These are phyloP conservation scores for Altica lythri DNA, from an alignment of 2,888 invertebrate genomes.

Conservation along the genomic window DNA sequence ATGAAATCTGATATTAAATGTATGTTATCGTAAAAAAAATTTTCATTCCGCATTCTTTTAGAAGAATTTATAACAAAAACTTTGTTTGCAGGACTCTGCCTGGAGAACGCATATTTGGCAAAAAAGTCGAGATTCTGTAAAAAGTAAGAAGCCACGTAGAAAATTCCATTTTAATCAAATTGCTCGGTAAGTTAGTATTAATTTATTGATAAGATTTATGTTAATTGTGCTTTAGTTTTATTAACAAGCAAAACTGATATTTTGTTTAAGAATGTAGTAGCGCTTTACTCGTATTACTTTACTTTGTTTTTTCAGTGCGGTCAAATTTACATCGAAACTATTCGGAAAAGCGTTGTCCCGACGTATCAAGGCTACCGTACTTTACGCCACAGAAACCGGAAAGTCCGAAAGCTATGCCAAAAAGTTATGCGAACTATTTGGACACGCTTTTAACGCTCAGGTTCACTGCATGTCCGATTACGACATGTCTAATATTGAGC, in stretches of 20 bases:
- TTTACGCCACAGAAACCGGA: constrained; percentile 95
- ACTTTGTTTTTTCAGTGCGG: constrained; percentile 71
- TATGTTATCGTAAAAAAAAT: too few relatives aligned
- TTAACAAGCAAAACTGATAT: too few relatives aligned
- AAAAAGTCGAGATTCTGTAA: constrained; percentile 70
- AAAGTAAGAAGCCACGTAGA: constrained; percentile 76
- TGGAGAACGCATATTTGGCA: constrained; percentile 96
- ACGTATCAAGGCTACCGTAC: constrained; percentile 92
- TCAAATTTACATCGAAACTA: constrained; percentile 94
- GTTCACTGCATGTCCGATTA: constrained; percentile 94
- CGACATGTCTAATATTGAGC: constrained; percentile 91
- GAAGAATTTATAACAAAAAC: too few relatives aligned
- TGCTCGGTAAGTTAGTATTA: constrained; percentile 76
- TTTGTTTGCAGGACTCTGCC: constrained; percentile 73
- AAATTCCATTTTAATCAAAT: constrained; percentile 97
- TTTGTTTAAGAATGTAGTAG: too few relatives aligned
- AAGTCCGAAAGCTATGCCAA: constrained; percentile 94
- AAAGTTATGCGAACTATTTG: constrained; percentile 86
- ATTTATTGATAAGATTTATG: too few relatives aligned
- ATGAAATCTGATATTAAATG: too few relatives aligned
- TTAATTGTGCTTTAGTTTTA: too few relatives aligned
- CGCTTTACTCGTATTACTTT: too few relatives aligned
- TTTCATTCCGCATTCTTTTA: too few relatives aligned
- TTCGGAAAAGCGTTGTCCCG: constrained; percentile 92
- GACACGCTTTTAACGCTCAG: constrained; percentile 95